Conservation (phyloP, 2,888 invertebrate species). For the Punctoribates punctum region DNA sequence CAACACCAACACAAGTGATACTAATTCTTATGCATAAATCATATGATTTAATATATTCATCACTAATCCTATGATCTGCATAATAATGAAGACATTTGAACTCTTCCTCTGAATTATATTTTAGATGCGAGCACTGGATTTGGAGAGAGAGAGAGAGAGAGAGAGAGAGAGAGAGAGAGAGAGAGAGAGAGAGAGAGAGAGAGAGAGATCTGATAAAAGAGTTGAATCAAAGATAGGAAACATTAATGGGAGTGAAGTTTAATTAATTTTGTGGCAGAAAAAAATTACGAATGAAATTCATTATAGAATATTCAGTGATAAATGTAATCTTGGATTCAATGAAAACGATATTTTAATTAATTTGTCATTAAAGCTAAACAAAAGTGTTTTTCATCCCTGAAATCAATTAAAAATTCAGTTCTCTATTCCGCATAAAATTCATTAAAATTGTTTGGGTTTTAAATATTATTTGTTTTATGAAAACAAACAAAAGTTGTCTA, state of each 20-base stretch:
- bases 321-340: not conserved
- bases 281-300: not conserved
- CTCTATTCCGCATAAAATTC: too few species aligned
- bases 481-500: too few species aligned
- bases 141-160: not conserved
- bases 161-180: not conserved
- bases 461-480: too few species aligned
- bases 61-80: slow-evolving; percentile 33
- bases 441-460: too few species aligned
- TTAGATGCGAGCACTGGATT: too few species aligned
- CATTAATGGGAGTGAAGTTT: not conserved
- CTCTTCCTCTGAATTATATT: not conserved
- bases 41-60: slow-evolving; percentile 31
- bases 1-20: slow-evolving; percentile 23
- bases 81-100: slow-evolving; percentile 12
- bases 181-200: not conserved
- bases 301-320: not conserved
- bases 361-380: too few species aligned
- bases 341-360: not conserved
- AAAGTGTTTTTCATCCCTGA: too few species aligned
- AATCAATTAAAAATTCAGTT: too few species aligned
- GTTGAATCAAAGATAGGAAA: not conserved
- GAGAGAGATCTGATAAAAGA: not conserved
- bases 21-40: slow-evolving; percentile 28
- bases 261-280: not conserved